Conservation (phyloP, 1,140 invertebrate genomes). For the Eriocheir sinensis region DNA sequence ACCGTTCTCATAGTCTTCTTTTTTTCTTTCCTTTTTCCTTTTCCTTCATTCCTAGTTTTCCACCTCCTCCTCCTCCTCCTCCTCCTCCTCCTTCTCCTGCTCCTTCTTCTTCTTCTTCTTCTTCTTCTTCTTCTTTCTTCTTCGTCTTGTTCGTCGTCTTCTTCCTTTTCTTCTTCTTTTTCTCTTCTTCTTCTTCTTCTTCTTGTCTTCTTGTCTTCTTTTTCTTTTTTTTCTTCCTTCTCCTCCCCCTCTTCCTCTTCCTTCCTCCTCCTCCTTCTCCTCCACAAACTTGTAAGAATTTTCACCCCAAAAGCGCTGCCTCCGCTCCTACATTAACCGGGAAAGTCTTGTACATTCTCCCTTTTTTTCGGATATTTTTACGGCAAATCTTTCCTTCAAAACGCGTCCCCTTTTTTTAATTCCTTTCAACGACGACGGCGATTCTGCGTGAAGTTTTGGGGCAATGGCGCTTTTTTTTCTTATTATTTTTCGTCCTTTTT, state of each 20-base stretch:
- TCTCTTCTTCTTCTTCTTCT: background rate
- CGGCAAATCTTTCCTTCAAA: background rate
- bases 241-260: background rate
- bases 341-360: background rate
- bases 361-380: background rate
- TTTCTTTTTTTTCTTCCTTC: background rate
- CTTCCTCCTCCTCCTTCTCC: background rate
- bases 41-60: background rate
- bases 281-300: constrained; percentile 7
- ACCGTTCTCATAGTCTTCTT: background rate
- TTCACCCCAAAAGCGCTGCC: constrained; percentile 1
- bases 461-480: background rate
- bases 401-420: background rate
- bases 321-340: background rate
- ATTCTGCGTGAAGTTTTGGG: background rate
- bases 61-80: background rate
- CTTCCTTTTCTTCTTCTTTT: background rate
- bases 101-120: background rate
- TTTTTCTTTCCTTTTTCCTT: background rate
- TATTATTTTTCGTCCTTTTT: background rate
- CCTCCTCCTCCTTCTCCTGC: background rate
- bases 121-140: background rate
- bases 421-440: background rate
- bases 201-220: background rate
- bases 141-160: too few relatives aligned